Evolutionary conservation across 2,797 vertebrate genomes (phyloP).

Genomic region (Aldrovandia affinis): DNA sequence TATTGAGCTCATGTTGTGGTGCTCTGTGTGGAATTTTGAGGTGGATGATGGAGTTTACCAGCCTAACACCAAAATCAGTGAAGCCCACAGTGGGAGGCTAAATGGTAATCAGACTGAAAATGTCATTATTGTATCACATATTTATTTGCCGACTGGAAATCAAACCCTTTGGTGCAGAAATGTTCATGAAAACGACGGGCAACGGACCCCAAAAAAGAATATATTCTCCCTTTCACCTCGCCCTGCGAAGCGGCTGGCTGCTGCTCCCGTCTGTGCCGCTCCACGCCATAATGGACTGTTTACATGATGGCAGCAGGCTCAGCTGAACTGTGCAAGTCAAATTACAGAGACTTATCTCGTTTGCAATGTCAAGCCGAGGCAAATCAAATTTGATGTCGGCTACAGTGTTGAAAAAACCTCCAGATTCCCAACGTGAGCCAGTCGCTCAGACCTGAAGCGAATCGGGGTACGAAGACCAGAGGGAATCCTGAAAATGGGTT

Average conservation of each 20-base stretch:
- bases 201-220: not conserved
- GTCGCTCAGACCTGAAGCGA: not conserved
- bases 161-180: constrained; percentile 38
- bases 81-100: not conserved
- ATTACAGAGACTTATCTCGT: constrained; percentile 47
- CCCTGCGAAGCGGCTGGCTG: constrained; percentile 26
- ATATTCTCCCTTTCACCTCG: constrained; percentile 27
- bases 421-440: not conserved
- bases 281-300: constrained; percentile 56
- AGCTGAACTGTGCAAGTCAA: constrained; percentile 46
- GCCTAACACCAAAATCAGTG: constrained; percentile 8
- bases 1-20: not conserved
- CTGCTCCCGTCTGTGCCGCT: constrained; percentile 38
- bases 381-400: constrained; percentile 48
- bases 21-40: not conserved
- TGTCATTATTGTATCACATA: not conserved
- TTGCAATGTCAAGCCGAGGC: constrained; percentile 21
- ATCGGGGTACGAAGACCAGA: not conserved
- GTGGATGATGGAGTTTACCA: not conserved
- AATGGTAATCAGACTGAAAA: not conserved
- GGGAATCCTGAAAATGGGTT: not conserved
- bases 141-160: constrained; percentile 56
- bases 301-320: constrained; percentile 32
- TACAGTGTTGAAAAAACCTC: constrained; percentile 1
- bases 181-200: not conserved